Evolutionary conservation across 2,113 vertebrate genomes (phyloP).

Genomic region (Coturnix japonica): DNA sequence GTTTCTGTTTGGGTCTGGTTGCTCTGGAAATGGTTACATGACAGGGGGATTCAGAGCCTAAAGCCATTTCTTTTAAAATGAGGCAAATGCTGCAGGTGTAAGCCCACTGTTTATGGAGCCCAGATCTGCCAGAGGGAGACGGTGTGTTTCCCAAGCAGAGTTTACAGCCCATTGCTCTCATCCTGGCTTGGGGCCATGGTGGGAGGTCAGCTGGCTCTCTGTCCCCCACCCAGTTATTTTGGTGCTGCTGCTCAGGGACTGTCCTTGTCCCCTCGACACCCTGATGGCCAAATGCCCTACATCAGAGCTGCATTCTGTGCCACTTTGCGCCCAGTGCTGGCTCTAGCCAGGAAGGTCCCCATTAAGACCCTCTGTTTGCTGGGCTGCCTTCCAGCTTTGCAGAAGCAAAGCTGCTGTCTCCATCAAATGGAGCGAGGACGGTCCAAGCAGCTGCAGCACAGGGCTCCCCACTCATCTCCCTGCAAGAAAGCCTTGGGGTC

Average conservation of each 20-base stretch:
- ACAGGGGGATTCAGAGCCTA: not conserved
- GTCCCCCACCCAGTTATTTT: not conserved
- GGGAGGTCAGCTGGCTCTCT: not conserved
- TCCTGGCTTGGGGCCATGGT: not conserved
- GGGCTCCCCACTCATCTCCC: not conserved
- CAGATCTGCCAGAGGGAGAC: not conserved
- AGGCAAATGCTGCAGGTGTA: conserved; percentile 37
- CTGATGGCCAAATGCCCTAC: fast-evolving
- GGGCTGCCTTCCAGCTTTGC: conserved; percentile 10
- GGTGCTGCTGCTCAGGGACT: not conserved
- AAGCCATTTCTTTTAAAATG: not conserved
- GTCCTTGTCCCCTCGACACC: not conserved
- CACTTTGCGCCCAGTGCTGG: not conserved
- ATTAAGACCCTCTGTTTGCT: not conserved
- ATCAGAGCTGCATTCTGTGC: not conserved
- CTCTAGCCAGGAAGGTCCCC: not conserved
- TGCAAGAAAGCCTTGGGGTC: not conserved
- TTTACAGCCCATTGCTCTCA: not conserved
- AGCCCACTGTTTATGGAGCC: not conserved
- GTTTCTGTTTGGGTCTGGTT: conserved; percentile 21
- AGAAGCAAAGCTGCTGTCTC: not conserved
- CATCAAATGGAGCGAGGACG: not conserved
- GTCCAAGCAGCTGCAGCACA: not conserved
- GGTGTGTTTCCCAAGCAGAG: not conserved
- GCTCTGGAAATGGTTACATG: conserved; percentile 8